Evolutionary conservation across 2,888 invertebrate species (phyloP), one percentile per base, ranked within the genome.

Genomic region (Acanthosepion esculentum): DNA sequence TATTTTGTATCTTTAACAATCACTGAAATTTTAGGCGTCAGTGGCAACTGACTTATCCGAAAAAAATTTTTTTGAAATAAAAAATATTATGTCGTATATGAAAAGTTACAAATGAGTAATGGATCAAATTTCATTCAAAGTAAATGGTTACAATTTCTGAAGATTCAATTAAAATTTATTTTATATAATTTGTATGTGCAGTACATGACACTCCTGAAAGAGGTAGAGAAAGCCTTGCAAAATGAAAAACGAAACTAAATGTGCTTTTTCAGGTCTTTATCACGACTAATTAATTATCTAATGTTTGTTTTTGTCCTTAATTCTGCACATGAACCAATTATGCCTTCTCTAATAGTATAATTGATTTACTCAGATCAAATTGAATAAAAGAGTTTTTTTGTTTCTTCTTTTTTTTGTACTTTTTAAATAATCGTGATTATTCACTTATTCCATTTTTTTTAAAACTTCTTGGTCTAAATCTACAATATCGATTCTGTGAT

Each of bases 261-360:
- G 2, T 78, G 10, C 8, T 78, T 78, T 78, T 78, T 6, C 15
- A 78, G 12, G 12, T 78, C 78, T n/a, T 78, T 78, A 78, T 78
- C 78, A 78, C 33, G 78, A 78, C 78, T 78, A 78, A 78, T 78
- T 78, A 78, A 78, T 78, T 78, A 78, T 78, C 78, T 78, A 78
- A 78, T 78, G 78, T 78, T 78, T 78, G 78, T 78, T 78, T 78
- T 33, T 78, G 78, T 78, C 78, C n/a, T 78, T 78, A 78, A 78
- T 78, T 78, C 78, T 4, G 18, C n/a, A 18, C 78, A 78, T 78
- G 78, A 78, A 33, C 78, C 78, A 78, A 78, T 78, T 33, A 78
- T 78, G n/a, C 78, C 78, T 12, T 78, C 33, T 78, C 78, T 78
- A 78, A 78, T 78, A 78, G 78, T 78, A 78, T 78, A 78, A 78